phyloP scores from a whole-genome alignment of 1,140 invertebrate species.

The Papilio dardanus region DNA sequence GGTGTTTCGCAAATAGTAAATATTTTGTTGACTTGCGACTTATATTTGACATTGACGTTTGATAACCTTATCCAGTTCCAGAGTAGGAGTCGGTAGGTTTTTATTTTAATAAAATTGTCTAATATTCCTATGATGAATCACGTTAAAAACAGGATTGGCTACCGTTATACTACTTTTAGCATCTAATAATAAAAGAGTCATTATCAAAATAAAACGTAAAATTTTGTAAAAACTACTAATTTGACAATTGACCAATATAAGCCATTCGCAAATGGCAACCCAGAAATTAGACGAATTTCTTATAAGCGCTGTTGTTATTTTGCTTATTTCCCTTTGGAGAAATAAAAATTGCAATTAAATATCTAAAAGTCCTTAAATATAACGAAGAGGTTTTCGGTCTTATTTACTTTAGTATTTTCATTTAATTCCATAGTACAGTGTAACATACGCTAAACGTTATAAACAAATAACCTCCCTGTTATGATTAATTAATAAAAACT shows the following conservation, averaged over 20 bases:
- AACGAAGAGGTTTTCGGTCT: neutral
- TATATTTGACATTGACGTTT: neutral
- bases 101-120: too few species aligned
- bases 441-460: neutral
- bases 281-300: neutral
- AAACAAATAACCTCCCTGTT: conserved; percentile 49
- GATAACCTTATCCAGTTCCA: too few species aligned
- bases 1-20: neutral
- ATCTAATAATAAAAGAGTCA: too few species aligned
- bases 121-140: too few species aligned
- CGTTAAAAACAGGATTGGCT: too few species aligned
- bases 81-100: too few species aligned
- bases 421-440: neutral
- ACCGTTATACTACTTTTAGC: too few species aligned
- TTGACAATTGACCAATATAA: neutral
- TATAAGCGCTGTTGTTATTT: conserved; percentile 17
- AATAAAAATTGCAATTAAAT: conserved; percentile 5
- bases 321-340: conserved; percentile 9
- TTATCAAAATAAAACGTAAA: too few species aligned
- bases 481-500: conserved; percentile 39
- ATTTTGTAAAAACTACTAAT: too few species aligned
- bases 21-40: neutral
- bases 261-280: neutral
- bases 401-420: neutral
- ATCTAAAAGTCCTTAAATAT: neutral